These are phyloP conservation scores for Euura lappo DNA, from an alignment of 1,140 invertebrate genomes.

Conservation along the genomic window DNA sequence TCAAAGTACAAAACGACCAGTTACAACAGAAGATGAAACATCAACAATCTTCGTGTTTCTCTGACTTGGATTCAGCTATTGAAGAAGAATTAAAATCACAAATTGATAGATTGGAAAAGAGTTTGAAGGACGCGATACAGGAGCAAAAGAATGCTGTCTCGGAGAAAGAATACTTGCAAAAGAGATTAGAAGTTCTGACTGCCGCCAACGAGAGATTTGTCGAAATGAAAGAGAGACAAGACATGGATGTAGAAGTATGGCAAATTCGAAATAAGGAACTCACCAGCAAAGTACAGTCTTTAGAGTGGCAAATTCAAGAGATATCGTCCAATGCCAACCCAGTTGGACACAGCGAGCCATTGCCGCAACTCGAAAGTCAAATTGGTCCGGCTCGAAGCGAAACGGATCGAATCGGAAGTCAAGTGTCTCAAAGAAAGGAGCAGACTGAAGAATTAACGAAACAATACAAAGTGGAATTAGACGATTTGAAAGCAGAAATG, in stretches of 20 bases:
- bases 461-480: conserved; percentile 50
- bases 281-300: conserved; percentile 65
- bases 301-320: conserved; percentile 44
- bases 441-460: conserved; percentile 1
- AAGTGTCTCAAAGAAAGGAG: neutral
- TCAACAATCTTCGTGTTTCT: conserved; percentile 61
- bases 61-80: conserved; percentile 74
- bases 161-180: conserved; percentile 72
- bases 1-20: conserved; percentile 70
- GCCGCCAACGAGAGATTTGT: conserved; percentile 78
- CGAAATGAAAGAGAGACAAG: conserved; percentile 82
- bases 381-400: neutral
- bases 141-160: conserved; percentile 65
- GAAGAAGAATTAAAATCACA: conserved; percentile 77
- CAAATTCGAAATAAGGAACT: conserved; percentile 73
- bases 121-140: conserved; percentile 63
- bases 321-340: neutral
- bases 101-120: conserved; percentile 69
- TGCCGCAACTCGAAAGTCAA: neutral
- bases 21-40: conserved; percentile 64
- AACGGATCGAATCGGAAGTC: neutral
- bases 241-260: conserved; percentile 69
- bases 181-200: conserved; percentile 76
- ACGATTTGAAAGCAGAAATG: conserved; percentile 62
- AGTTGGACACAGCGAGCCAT: neutral